phyloP scores from a whole-genome alignment of 2,888 invertebrate species.

The Diabrotica balteata region DNA sequence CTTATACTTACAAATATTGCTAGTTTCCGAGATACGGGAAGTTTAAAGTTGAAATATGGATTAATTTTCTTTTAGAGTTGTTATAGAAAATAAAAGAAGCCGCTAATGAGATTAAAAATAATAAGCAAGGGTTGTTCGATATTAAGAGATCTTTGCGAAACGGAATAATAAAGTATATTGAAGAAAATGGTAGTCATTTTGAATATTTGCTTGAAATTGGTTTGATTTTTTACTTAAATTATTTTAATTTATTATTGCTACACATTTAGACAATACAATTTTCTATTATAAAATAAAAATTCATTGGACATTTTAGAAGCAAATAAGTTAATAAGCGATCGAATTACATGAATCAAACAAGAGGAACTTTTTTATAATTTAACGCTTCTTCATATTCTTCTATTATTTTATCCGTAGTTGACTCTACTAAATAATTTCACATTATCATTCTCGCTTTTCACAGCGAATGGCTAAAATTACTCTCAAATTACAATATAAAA shows the following conservation, averaged over 20 bases:
- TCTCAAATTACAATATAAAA: too few relatives aligned
- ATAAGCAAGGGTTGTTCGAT: not conserved
- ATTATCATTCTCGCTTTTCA: too few relatives aligned
- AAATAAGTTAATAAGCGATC: not conserved
- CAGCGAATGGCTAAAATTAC: too few relatives aligned
- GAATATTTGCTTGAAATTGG: not conserved
- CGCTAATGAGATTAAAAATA: constrained; percentile 4
- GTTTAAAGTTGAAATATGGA: too few relatives aligned
- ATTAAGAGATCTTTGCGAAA: constrained; percentile 8
- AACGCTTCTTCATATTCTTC: too few relatives aligned
- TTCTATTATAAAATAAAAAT: not conserved
- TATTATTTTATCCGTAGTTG: too few relatives aligned
- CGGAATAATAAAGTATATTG: constrained; percentile 1
- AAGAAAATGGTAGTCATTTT: not conserved
- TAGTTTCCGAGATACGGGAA: too few relatives aligned
- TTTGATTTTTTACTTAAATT: not conserved
- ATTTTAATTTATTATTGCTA: not conserved
- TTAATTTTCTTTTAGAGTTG: not conserved
- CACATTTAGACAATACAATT: not conserved
- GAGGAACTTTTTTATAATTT: too few relatives aligned
- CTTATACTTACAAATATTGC: too few relatives aligned
- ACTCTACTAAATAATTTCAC: too few relatives aligned
- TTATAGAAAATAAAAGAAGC: not conserved
- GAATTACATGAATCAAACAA: not conserved
- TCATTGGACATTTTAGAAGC: not conserved